Base-by-base conservation (phyloP, 2,113 vertebrate genomes). In the Leptobrachium ailaonicum region DNA sequence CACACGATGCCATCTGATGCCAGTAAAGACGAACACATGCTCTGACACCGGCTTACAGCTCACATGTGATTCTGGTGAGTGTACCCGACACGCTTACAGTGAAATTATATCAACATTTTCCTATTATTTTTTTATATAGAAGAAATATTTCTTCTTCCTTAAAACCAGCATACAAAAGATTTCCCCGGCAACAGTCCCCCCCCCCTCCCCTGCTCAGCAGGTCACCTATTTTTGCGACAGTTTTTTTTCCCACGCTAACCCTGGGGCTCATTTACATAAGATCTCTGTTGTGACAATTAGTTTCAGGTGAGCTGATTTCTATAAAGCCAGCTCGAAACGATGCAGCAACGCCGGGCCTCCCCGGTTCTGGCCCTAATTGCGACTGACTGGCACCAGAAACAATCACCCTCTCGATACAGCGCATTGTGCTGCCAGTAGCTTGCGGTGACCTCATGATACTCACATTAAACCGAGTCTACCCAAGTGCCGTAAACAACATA, bases 281-380 rank as follows among this genome's bases (percentile, higher is more conserved):
- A 93, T 94, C 93, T 95, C 96, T 95, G 94, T 95, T 95, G 92
- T 92, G 93, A 95, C 94, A 92, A 98, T 98, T 98, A 98, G 94
- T 95, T 98, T 98, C 96, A 98, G 96, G 96, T 98, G 96, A 98
- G 95, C 95, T 97, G 96, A 93, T 98, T 96, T 96, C 92, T 97
- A 98, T 95, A 93, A 92, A 88, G 88, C 91, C 88, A 89, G 93
- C 92, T 92, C 94, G 92, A 93, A 94, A 92, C 89, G 91, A 90
- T 90, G 89, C 90, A 89, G 89, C 93, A 91, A 90, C 92, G 88
- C 89, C 83, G 87, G 91, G 92, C 94, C 95, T 92, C 92, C 94
- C 94, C 92, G 94, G 94, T 95, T 94, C 91, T 90, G 90, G 90
- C 90, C 92, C 96, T 98, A 98, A 98, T 98, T 98, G 96, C 95